Conservation (phyloP, 2,888 invertebrate species). For the Drosophila atripex region DNA sequence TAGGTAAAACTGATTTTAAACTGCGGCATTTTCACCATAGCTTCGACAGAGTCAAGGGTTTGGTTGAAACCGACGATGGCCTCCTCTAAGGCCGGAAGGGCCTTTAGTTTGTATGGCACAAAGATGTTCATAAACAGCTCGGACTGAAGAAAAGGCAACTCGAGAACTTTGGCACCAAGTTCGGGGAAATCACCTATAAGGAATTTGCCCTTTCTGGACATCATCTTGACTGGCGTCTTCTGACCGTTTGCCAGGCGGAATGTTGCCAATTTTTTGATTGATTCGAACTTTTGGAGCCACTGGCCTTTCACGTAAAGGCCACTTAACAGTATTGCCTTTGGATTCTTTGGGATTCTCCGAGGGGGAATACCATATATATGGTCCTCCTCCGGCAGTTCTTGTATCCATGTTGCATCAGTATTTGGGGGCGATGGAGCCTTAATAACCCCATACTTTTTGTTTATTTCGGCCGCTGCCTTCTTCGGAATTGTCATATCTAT, state of each 20-base stretch:
- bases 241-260: not conserved
- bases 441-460: not conserved
- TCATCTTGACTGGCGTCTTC: not conserved
- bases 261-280: not conserved
- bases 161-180: not conserved
- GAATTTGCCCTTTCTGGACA: not conserved
- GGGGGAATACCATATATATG: no score
- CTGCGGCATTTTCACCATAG: not conserved
- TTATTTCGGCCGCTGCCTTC: not conserved
- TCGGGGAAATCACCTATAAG: not conserved
- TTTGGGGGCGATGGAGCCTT: no score
- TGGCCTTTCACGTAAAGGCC: not conserved
- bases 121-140: not conserved
- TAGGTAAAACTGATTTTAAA: not conserved
- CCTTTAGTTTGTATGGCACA: no score
- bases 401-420: no score
- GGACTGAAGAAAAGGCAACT: not conserved
- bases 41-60: not conserved
- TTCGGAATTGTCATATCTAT: no score
- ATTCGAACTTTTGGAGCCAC: not conserved
- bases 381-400: no score
- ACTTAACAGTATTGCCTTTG: not conserved
- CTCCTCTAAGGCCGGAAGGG: no score
- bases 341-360: not conserved
- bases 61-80: not conserved